phyloP scores from a whole-genome alignment of 2,797 vertebrate genomes.

The Cyprinella venusta region DNA sequence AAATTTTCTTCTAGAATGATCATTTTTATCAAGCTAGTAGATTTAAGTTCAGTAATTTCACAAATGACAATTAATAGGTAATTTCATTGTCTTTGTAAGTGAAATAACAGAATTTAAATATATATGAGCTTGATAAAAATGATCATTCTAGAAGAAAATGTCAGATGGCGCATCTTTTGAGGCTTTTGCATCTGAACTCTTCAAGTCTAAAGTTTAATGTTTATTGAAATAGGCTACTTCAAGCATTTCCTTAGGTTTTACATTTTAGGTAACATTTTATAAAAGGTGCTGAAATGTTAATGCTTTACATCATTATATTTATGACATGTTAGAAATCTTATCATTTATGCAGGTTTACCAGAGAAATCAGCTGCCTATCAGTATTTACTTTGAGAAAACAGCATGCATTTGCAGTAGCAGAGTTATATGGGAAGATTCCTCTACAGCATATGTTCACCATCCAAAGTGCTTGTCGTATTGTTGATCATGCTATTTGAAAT shows the following conservation, averaged over 20 bases:
- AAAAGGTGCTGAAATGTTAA: neutral
- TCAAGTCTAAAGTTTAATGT: neutral
- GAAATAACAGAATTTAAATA: too few species aligned
- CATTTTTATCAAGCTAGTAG: too few species aligned
- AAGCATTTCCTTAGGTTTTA: neutral
- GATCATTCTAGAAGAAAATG: too few species aligned
- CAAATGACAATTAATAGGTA: too few species aligned
- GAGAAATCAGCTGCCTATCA: neutral
- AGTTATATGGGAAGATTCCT: slow-evolving; percentile 15
- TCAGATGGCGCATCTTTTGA: too few species aligned
- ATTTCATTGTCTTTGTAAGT: too few species aligned
- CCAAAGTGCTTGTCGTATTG: neutral
- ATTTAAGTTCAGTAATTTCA: too few species aligned
- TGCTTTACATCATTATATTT: neutral
- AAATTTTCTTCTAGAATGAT: too few species aligned
- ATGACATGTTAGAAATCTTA: neutral
- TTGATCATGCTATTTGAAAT: slow-evolving; percentile 10
- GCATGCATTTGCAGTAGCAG: neutral
- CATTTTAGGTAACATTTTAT: neutral
- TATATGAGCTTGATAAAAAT: too few species aligned
- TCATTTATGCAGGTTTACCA: neutral
- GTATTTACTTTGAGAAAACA: too few species aligned
- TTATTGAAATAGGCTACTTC: neutral
- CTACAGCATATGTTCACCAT: neutral
- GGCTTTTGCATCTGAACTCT: too few species aligned